Conservation (phyloP, 2,888 invertebrate genomes). For the Sclerodermus sp. region DNA sequence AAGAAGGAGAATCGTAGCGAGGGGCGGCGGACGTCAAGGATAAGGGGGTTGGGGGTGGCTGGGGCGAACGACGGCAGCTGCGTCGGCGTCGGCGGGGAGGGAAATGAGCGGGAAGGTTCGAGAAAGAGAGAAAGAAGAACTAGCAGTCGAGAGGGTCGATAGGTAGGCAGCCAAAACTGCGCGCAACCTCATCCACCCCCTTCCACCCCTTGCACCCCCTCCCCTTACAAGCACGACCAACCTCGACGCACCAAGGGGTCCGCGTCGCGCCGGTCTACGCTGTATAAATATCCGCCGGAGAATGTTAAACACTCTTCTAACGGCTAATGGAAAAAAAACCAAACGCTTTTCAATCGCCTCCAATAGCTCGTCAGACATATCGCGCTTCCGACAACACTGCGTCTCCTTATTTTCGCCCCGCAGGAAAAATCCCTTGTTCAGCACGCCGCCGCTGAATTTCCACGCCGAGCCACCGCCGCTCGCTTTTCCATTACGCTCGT, state of each 20-base stretch:
- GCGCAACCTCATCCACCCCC: slow-evolving; percentile 21
- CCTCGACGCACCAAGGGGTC: slow-evolving; percentile 14
- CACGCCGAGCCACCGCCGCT: too few relatives aligned
- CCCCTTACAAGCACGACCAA: too few relatives aligned
- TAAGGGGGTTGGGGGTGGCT: slow-evolving; percentile 11
- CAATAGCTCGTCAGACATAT: not conserved
- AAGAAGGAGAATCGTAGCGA: not conserved
- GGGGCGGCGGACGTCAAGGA: not conserved
- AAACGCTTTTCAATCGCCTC: not conserved
- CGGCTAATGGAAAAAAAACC: slow-evolving; percentile 32
- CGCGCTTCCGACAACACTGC: not conserved
- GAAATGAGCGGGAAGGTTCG: slow-evolving; percentile 20
- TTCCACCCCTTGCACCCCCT: slow-evolving; percentile 2
- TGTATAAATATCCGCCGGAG: slow-evolving; percentile 48
- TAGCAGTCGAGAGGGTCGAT: slow-evolving; percentile 47
- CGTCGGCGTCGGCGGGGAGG: too few relatives aligned
- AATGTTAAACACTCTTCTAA: slow-evolving; percentile 45
- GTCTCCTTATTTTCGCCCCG: too few relatives aligned
- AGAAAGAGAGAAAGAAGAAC: slow-evolving; percentile 15
- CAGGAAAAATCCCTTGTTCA: not conserved
- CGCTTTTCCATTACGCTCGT: too few relatives aligned
- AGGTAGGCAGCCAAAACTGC: slow-evolving; percentile 46
- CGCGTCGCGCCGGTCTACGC: slow-evolving; percentile 31
- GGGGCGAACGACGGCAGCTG: not conserved
- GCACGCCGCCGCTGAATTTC: too few relatives aligned